These are phyloP conservation scores for Onychostoma macrolepis DNA, from an alignment of 2,113 vertebrate genomes.

Conservation along the genomic window DNA sequence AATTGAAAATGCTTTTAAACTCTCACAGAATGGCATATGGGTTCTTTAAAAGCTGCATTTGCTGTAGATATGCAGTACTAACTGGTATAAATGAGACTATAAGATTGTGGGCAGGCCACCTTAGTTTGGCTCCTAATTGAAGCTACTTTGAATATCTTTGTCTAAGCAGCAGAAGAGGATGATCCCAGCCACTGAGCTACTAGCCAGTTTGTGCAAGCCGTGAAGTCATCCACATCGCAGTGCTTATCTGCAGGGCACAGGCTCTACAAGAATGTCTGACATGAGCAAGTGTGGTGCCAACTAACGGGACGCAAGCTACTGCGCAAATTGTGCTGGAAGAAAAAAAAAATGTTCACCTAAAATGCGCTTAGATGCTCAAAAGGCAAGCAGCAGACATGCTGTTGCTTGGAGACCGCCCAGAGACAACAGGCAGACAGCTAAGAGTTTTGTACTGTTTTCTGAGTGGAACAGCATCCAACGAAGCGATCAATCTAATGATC, in stretches of 20 bases:
- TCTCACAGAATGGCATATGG: not conserved
- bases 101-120: conserved; percentile 18
- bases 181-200: conserved; percentile 42
- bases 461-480: conserved; percentile 11
- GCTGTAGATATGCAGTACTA: not conserved
- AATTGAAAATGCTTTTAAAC: not conserved
- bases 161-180: conserved; percentile 43
- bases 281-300: conserved; percentile 36
- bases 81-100: not conserved
- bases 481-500: conserved; percentile 44
- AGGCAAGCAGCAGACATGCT: conserved; percentile 16
- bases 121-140: conserved; percentile 48
- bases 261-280: conserved; percentile 49
- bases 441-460: not conserved
- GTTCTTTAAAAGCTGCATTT: not conserved
- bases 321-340: conserved; percentile 41
- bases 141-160: conserved; percentile 49
- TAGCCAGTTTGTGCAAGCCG: conserved; percentile 41
- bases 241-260: conserved; percentile 55
- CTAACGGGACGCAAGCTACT: conserved; percentile 44
- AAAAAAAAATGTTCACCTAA: conserved; percentile 39
- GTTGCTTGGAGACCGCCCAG: conserved; percentile 23
- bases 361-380: conserved; percentile 34
- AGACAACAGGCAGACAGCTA: conserved; percentile 31
- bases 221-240: conserved; percentile 48